Conservation (phyloP, 1,140 invertebrate species). For the fruit fly (Drosophila melanogaster) region DNA sequence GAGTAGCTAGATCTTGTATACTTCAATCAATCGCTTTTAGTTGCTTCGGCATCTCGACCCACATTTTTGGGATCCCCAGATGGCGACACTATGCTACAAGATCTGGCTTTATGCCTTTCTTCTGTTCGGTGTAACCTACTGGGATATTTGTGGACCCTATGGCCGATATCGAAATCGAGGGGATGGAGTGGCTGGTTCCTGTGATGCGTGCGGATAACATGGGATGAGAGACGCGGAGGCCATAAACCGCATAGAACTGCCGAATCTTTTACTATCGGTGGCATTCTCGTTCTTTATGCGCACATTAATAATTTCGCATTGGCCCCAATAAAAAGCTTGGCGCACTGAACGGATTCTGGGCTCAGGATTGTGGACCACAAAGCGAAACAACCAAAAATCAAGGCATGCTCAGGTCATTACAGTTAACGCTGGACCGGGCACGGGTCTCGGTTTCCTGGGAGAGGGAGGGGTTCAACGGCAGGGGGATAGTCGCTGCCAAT, state of each 20-base stretch:
- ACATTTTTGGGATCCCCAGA: too few species aligned
- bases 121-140: not conserved
- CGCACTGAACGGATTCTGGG: not conserved
- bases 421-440: constrained; percentile 38
- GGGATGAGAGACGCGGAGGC: constrained; percentile 30
- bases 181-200: not conserved
- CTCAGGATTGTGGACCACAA: constrained; percentile 38
- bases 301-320: constrained; percentile 76
- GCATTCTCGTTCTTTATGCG: constrained; percentile 37
- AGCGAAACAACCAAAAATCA: constrained; percentile 75
- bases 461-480: not conserved
- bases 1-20: too few species aligned
- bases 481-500: constrained; percentile 43
- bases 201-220: not conserved
- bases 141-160: constrained; percentile 7
- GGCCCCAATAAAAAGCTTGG: constrained; percentile 63
- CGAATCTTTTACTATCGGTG: constrained; percentile 43
- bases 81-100: too few species aligned
- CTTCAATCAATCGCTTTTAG: too few species aligned
- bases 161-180: not conserved
- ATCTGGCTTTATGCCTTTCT: not conserved
- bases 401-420: constrained; percentile 77
- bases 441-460: not conserved
- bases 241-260: constrained; percentile 55
- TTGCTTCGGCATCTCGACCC: too few species aligned